phyloP scores from a whole-genome alignment of 2,113 vertebrate genomes.

The Cochlearius cochlearius region DNA sequence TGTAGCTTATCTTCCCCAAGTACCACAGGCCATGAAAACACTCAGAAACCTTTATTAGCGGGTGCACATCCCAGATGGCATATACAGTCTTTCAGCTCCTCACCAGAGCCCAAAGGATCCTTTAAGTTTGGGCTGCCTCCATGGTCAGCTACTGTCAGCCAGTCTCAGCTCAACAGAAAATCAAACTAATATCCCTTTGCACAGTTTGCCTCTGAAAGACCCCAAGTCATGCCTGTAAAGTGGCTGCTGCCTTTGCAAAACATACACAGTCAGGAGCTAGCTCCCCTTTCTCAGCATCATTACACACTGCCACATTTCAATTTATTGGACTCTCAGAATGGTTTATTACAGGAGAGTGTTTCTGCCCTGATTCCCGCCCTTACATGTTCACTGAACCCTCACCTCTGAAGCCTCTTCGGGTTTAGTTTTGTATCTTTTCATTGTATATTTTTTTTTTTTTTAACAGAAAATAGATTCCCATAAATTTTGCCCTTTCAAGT shows the following conservation, averaged over 20 bases:
- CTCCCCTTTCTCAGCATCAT: not conserved
- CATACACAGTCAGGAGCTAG: rapidly evolving
- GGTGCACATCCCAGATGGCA: not conserved
- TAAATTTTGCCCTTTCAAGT: conserved; percentile 46
- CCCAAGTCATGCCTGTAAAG: not conserved
- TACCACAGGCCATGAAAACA: not conserved
- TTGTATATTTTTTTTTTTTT: not conserved
- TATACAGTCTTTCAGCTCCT: not conserved
- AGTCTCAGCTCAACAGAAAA: not conserved
- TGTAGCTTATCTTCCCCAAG: not conserved
- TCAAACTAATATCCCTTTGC: not conserved
- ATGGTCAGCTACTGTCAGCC: not conserved
- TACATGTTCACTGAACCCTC: not conserved
- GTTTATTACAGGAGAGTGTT: not conserved
- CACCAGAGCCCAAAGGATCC: not conserved
- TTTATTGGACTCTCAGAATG: not conserved
- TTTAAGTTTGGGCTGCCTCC: not conserved
- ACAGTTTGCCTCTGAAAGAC: not conserved
- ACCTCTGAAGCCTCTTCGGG: not conserved
- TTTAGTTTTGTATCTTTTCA: not conserved
- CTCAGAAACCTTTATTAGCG: not conserved
- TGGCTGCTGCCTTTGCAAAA: not conserved
- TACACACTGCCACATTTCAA: not conserved
- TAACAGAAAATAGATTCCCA: not conserved
- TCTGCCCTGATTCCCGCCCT: not conserved